Percentiles rank a stretch among this genome's conserved stretches.
phyloP scores from a whole-genome alignment of 2,888 invertebrate genomes.

The Galerucella calmariensis region DNA sequence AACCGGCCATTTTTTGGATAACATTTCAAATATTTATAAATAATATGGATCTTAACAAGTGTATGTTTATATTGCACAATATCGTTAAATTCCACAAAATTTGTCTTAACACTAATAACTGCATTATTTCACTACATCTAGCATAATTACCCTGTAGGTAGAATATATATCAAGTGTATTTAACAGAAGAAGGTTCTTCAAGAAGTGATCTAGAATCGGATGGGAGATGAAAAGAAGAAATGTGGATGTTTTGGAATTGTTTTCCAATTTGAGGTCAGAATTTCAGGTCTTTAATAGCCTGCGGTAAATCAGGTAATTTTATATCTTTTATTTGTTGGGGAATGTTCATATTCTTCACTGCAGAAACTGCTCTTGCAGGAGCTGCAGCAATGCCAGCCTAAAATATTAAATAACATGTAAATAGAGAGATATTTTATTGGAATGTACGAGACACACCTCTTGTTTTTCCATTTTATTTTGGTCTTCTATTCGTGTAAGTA shows the following conservation, averaged over 20 bases:
- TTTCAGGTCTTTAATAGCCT: constrained; percentile 87
- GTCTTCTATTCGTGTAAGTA: constrained; percentile 93
- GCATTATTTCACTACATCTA: not conserved
- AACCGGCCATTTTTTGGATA: not conserved
- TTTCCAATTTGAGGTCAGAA: constrained; percentile 67
- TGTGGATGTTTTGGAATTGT: constrained; percentile 55
- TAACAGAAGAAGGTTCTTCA: constrained; percentile 59
- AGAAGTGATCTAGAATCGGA: constrained; percentile 59
- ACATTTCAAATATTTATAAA: not conserved
- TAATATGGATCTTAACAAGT: not conserved
- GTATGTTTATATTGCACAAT: not conserved
- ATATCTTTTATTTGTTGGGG: constrained; percentile 98
- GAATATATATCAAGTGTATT: constrained; percentile 54
- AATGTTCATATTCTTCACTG: constrained; percentile 99
- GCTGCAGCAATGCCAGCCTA: constrained; percentile 97
- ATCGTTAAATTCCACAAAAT: not conserved
- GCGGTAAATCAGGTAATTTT: constrained; percentile 96
- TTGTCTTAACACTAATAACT: constrained; percentile 9
- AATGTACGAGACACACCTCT: constrained; percentile 74
- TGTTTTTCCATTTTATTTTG: constrained; percentile 98
- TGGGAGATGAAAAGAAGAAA: constrained; percentile 50
- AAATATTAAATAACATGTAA: constrained; percentile 47
- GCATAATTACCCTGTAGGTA: constrained; percentile 18
- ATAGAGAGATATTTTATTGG: not conserved
- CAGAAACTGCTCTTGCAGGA: constrained; percentile 96